Percentiles rank a stretch among this genome's conserved stretches.
Evolutionary conservation across 2,113 vertebrate genomes (phyloP).

Genomic region (Indri indri): DNA sequence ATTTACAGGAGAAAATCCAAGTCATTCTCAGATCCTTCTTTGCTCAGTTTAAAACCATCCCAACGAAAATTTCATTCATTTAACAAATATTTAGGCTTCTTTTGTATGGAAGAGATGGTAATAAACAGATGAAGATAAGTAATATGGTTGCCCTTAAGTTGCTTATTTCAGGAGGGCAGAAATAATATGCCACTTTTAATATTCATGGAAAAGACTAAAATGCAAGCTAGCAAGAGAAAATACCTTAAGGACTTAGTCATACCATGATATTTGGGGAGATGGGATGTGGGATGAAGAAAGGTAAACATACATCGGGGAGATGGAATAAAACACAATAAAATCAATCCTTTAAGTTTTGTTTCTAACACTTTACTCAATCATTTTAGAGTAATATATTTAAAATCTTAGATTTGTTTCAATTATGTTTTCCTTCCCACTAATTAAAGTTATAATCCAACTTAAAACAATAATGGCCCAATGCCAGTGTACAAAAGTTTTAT

Average conservation of each 20-base stretch:
- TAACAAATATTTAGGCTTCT: background rate
- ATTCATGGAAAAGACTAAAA: background rate
- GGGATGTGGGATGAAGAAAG: background rate
- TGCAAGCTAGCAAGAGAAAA: background rate
- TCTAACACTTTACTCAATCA: background rate
- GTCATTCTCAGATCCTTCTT: background rate
- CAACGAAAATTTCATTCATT: background rate
- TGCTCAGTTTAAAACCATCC: background rate
- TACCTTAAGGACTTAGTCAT: background rate
- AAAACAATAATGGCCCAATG: background rate
- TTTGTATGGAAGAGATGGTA: background rate
- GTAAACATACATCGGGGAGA: background rate
- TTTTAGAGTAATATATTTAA: background rate
- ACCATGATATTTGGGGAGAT: background rate
- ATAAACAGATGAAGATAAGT: background rate
- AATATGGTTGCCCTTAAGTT: background rate
- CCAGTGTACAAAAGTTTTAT: background rate
- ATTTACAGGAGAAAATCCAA: background rate
- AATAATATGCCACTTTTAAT: background rate
- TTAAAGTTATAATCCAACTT: background rate
- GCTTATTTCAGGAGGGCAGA: background rate
- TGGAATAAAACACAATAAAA: background rate
- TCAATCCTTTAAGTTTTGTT: background rate
- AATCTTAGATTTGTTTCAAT: background rate
- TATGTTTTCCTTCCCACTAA: background rate